phyloP scores from a whole-genome alignment of 1,140 invertebrate species.

The Drosophila serrata region DNA sequence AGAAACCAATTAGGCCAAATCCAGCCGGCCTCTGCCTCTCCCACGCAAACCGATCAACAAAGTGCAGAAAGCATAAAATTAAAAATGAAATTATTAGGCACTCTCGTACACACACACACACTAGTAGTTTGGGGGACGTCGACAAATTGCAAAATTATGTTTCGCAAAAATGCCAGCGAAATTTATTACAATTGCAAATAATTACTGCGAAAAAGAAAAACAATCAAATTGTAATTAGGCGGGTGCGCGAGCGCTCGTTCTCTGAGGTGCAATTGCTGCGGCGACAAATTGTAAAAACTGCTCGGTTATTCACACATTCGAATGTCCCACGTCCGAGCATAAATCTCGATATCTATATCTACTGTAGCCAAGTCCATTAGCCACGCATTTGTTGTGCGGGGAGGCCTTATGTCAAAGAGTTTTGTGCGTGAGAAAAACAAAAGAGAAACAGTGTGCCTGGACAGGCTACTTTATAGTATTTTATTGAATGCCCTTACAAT shows the following conservation, averaged over 20 bases:
- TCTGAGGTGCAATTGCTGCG: slow-evolving; percentile 11
- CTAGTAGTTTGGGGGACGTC: slow-evolving; percentile 1
- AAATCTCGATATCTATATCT: slow-evolving; percentile 54
- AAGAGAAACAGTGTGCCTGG: background rate
- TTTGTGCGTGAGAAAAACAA: slow-evolving; percentile 45
- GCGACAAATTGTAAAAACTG: slow-evolving; percentile 56
- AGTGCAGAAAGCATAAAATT: slow-evolving; percentile 54
- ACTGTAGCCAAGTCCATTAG: slow-evolving; percentile 46
- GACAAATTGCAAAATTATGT: slow-evolving; percentile 70
- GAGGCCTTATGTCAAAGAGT: slow-evolving; percentile 50
- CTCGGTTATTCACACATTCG: slow-evolving; percentile 28
- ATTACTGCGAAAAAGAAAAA: slow-evolving; percentile 77
- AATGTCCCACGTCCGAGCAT: slow-evolving; percentile 22
- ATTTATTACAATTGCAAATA: slow-evolving; percentile 81
- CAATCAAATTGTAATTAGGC: slow-evolving; percentile 79
- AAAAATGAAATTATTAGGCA: slow-evolving; percentile 64
- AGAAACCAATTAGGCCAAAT: slow-evolving; percentile 47
- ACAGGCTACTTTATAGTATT: background rate
- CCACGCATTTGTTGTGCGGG: slow-evolving; percentile 48
- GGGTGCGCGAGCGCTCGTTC: background rate
- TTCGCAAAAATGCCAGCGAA: slow-evolving; percentile 69
- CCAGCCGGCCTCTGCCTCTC: slow-evolving; percentile 7
- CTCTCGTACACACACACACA: slow-evolving; percentile 1
- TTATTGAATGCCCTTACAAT: background rate
- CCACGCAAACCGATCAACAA: slow-evolving; percentile 16